Evolutionary conservation across 2,888 invertebrate species (phyloP).

Genomic region (Hartigia nigra): DNA sequence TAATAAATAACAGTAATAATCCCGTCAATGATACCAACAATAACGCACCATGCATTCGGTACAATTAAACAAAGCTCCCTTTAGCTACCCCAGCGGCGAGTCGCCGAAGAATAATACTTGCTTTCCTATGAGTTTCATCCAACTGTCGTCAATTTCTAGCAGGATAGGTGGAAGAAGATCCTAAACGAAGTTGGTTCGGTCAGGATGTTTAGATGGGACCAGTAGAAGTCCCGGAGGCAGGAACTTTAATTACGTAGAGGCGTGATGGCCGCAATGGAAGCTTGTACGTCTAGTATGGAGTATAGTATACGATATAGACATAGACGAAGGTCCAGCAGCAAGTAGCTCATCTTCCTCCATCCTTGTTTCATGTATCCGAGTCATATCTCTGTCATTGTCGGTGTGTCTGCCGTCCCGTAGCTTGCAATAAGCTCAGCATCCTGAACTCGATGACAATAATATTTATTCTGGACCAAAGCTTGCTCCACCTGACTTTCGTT

Average conservation of each 20-base stretch:
- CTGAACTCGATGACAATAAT: not conserved
- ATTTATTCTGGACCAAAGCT: not conserved
- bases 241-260: constrained; percentile 58
- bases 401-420: not conserved
- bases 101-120: constrained; percentile 7
- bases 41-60: not conserved
- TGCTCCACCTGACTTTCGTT: not conserved
- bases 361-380: not conserved
- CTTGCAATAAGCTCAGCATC: not conserved
- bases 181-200: constrained; percentile 23
- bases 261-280: constrained; percentile 45
- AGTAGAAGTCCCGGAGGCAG: constrained; percentile 37
- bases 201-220: constrained; percentile 38
- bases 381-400: not conserved
- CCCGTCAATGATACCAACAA: not conserved
- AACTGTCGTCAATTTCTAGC: not conserved
- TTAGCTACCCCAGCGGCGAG: not conserved
- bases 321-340: not conserved
- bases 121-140: constrained; percentile 3
- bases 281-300: constrained; percentile 28
- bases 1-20: not conserved
- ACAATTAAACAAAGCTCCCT: not conserved
- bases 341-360: not conserved
- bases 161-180: not conserved
- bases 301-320: not conserved